Evolutionary conservation across 1,140 invertebrate genomes (phyloP), one percentile per base, ranked within the genome.

Genomic region (Probaryconus sp.): DNA sequence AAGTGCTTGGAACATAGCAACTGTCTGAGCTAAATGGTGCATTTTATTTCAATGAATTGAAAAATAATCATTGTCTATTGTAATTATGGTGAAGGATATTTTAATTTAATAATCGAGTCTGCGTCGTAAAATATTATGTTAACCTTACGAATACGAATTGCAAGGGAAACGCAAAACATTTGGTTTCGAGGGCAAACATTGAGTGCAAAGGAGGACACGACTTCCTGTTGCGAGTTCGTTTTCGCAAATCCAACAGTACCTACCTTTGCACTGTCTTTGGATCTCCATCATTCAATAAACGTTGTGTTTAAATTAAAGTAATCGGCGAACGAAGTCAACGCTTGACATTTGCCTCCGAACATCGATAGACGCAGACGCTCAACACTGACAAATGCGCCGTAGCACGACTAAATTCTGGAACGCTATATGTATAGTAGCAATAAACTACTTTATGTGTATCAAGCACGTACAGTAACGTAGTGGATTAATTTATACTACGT

Each of bases 211-310:
- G 13, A 31, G 48, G 35, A 61, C 21, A 61, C 7, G 9, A 10
- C 6, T 17, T 14, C 13, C 14, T 7, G 40, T 5, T 3, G 3
- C 26, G 48, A 20, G 9, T n/a, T 31, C 13, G 2, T 42, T 21
- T 5, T 17, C 14, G 31, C 7, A 5, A 45, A 21, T 16, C 2
- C 10, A 2, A 18, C 16, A 10, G 5, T 7, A 37, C 76, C 38
- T 79, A 84, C 83, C 83, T 84, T 83, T 84, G 53, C 69, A 83
- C 20, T 77, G 82, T 30, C 68, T 76, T 58, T 81, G 82, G 48
- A 79, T 72, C 21, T 83, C 82, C 82, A 84, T 84, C 60, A 60
- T 78, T 35, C 45, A 40, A 37, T 18, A 35, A 40, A 42, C 56
- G 24, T 35, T 28, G 42, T 45, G 58, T 56, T 7, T 10, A 47